Conservation (phyloP, 2,888 invertebrate species). For the Aphidius colemani region DNA sequence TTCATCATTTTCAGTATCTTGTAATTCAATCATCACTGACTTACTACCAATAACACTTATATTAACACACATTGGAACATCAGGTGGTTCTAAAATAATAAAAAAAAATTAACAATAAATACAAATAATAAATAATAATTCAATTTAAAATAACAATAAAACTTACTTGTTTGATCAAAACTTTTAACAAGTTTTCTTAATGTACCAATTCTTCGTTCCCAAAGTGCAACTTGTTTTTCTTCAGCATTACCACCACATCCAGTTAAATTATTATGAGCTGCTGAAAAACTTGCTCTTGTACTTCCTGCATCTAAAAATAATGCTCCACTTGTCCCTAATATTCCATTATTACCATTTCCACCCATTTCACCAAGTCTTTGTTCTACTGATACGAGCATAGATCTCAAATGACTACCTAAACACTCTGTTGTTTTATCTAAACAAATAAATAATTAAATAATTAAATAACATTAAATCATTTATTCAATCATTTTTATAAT, state of each 20-base stretch:
- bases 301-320: constrained; percentile 48
- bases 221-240: constrained; percentile 83
- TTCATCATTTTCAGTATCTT: constrained; percentile 71
- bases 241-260: constrained; percentile 74
- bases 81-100: constrained; percentile 69
- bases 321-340: constrained; percentile 44
- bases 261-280: constrained; percentile 62
- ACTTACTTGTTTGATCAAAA: constrained; percentile 80
- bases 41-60: constrained; percentile 73
- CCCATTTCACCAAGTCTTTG: constrained; percentile 80
- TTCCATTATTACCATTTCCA: constrained; percentile 52
- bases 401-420: constrained; percentile 75
- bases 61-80: constrained; percentile 78
- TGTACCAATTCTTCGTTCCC: constrained; percentile 83
- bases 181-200: constrained; percentile 82
- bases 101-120: not conserved
- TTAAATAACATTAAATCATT: not conserved
- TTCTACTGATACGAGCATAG: constrained; percentile 82
- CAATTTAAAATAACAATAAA: not conserved
- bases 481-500: too few species aligned
- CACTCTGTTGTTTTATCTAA: constrained; percentile 75
- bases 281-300: constrained; percentile 51
- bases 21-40: constrained; percentile 70
- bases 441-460: constrained; percentile 2
- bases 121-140: not conserved